These are phyloP conservation scores for Datnioides undecimradiatus DNA, from an alignment of 2,113 vertebrate genomes.

Conservation along the genomic window DNA sequence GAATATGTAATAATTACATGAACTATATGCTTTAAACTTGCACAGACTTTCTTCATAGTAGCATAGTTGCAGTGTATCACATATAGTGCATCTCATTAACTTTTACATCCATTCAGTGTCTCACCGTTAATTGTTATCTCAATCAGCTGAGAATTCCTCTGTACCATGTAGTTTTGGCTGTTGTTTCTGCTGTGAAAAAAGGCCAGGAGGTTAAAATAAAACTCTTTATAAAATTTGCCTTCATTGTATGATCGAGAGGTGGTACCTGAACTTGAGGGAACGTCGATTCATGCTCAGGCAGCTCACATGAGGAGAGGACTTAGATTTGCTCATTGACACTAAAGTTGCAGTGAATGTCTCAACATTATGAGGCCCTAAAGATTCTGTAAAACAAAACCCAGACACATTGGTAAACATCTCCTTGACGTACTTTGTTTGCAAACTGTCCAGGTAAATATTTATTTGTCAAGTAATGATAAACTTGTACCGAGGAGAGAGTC, in stretches of 20 bases:
- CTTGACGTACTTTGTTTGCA: neutral
- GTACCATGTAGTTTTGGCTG: conserved; percentile 44
- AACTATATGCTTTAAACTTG: too few species aligned
- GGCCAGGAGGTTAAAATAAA: neutral
- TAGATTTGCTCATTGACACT: conserved; percentile 68
- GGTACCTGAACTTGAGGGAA: conserved; percentile 73
- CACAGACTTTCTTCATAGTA: neutral
- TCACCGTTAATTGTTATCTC: conserved; percentile 83
- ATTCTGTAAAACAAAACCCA: conserved; percentile 50
- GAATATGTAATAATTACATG: too few species aligned
- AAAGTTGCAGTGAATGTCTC: conserved; percentile 70
- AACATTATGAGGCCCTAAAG: conserved; percentile 51
- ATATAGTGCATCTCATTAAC: neutral
- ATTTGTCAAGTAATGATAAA: neutral
- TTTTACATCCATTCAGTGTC: conserved; percentile 1
- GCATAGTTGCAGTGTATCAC: neutral
- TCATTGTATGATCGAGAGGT: neutral
- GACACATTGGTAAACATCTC: neutral
- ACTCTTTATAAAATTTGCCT: neutral
- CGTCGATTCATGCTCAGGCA: conserved; percentile 56
- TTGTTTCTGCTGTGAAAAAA: conserved; percentile 61
- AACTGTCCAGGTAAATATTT: neutral
- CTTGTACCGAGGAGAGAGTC: conserved; percentile 78
- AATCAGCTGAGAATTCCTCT: conserved; percentile 76
- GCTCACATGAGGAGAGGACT: conserved; percentile 67